Percentiles rank a stretch among this genome's conserved stretches.
Evolutionary conservation across 2,888 invertebrate genomes (phyloP).

Genomic region (Scaptomyza caliginosa): DNA sequence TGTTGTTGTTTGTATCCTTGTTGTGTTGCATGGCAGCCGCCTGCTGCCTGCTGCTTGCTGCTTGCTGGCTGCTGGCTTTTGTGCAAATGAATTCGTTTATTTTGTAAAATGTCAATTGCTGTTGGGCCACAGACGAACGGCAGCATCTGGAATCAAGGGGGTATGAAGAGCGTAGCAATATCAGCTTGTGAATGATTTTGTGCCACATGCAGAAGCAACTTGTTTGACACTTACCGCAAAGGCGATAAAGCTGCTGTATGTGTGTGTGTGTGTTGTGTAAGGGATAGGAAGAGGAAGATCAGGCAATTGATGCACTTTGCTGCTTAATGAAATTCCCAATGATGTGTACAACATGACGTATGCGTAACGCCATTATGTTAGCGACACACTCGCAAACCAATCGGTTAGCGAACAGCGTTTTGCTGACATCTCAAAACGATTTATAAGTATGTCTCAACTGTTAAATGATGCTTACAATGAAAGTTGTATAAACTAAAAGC

Average conservation of each 20-base stretch:
- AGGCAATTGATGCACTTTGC: slow-evolving; percentile 60
- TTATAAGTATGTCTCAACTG: not conserved
- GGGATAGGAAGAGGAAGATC: not conserved
- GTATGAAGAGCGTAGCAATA: slow-evolving; percentile 5
- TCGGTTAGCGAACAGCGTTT: slow-evolving; percentile 17
- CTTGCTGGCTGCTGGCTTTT: slow-evolving; percentile 54
- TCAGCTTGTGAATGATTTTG: slow-evolving; percentile 48
- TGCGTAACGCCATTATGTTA: slow-evolving; percentile 46
- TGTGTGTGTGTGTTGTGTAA: not conserved
- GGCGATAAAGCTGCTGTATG: slow-evolving; percentile 16
- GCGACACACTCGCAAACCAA: slow-evolving; percentile 20
- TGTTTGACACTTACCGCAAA: slow-evolving; percentile 66
- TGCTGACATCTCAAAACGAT: slow-evolving; percentile 1
- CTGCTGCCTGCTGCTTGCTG: slow-evolving; percentile 30
- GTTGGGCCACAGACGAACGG: slow-evolving; percentile 41
- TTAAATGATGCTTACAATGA: not conserved
- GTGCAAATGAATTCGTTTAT: slow-evolving; percentile 79
- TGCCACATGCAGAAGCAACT: slow-evolving; percentile 53
- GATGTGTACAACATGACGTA: slow-evolving; percentile 59
- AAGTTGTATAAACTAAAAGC: not conserved
- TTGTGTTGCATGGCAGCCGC: slow-evolving; percentile 20
- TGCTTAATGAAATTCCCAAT: slow-evolving; percentile 67
- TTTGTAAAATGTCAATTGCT: slow-evolving; percentile 79
- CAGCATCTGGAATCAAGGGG: not conserved
- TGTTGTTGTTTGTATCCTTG: slow-evolving; percentile 29